Evolutionary conservation across 2,888 invertebrate genomes (phyloP).

Genomic region (Sinopyrophorus schimmeli): DNA sequence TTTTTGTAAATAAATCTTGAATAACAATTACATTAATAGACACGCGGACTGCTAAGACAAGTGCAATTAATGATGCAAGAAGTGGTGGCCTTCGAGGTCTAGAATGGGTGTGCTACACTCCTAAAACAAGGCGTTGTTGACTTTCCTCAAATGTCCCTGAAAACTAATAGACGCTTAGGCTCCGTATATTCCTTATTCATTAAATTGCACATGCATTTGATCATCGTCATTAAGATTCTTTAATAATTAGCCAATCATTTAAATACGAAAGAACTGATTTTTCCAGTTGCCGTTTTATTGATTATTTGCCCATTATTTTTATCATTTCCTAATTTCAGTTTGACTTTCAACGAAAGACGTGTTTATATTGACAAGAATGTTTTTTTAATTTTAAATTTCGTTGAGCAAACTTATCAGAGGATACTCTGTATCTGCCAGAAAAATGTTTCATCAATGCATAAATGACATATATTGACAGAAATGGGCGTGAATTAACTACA

Average conservation of each 20-base stretch:
- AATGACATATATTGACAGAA: conserved; percentile 28
- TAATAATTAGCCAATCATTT: too few relatives aligned
- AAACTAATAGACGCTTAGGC: conserved; percentile 39
- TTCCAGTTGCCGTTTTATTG: too few relatives aligned
- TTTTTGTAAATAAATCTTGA: too few relatives aligned
- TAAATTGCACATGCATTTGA: conserved; percentile 32
- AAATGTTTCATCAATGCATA: conserved; percentile 20
- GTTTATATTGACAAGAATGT: too few relatives aligned
- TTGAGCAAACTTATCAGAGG: conserved; percentile 10
- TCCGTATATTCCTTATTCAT: conserved; percentile 37
- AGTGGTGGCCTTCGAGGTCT: conserved; percentile 40
- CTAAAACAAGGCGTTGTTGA: conserved; percentile 46
- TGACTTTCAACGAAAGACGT: too few relatives aligned
- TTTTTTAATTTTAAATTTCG: too few relatives aligned
- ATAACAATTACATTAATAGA: too few relatives aligned
- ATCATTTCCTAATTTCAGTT: too few relatives aligned
- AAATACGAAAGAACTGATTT: too few relatives aligned
- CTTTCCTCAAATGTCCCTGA: conserved; percentile 37
- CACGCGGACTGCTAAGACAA: conserved; percentile 45
- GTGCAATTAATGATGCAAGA: conserved; percentile 41
- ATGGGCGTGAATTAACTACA: conserved; percentile 26
- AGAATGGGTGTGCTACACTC: conserved; percentile 48
- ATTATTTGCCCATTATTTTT: too few relatives aligned
- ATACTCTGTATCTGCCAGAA: conserved; percentile 22
- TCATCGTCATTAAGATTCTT: too few relatives aligned